Percentiles rank a stretch among this genome's conserved stretches.
These are phyloP conservation scores for Agapornis canus DNA, from an alignment of 2,797 vertebrate species.

Conservation along the genomic window DNA sequence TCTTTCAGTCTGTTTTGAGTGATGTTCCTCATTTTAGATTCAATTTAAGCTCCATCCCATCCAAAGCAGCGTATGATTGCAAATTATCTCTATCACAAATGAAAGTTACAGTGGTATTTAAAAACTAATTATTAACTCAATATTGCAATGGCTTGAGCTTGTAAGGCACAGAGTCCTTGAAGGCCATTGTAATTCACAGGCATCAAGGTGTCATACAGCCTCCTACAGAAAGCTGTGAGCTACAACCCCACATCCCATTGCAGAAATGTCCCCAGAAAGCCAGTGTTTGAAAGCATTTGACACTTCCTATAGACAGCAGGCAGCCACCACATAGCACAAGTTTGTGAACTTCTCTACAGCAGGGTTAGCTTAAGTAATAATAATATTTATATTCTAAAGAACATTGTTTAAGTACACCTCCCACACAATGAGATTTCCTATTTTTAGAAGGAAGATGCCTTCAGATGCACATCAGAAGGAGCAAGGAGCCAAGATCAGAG, in stretches of 20 bases:
- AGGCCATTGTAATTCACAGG: not conserved
- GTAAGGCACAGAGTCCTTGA: not conserved
- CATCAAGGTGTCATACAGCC: not conserved
- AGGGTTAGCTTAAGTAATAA: slow-evolving; percentile 46
- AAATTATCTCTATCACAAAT: slow-evolving; percentile 49
- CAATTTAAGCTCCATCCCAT: slow-evolving; percentile 27
- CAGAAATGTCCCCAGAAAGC: not conserved
- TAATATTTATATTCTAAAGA: slow-evolving; percentile 56
- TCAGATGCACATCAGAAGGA: not conserved
- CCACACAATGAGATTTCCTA: slow-evolving; percentile 37
- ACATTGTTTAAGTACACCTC: slow-evolving; percentile 43
- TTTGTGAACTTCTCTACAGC: slow-evolving; percentile 11
- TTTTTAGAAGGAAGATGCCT: slow-evolving; percentile 8
- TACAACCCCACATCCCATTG: not conserved
- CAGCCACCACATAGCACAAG: not conserved
- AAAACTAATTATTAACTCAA: slow-evolving; percentile 50
- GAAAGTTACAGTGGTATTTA: slow-evolving; percentile 40
- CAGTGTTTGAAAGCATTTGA: not conserved
- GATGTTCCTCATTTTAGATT: slow-evolving; percentile 32
- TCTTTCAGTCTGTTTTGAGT: slow-evolving; percentile 38
- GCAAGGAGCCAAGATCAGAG: not conserved
- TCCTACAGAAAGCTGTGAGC: not conserved
- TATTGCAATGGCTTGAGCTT: not conserved
- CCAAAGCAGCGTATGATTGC: not conserved
- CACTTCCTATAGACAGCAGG: not conserved